Conservation (phyloP, 2,797 vertebrate species). For the Siniperca obscura region DNA sequence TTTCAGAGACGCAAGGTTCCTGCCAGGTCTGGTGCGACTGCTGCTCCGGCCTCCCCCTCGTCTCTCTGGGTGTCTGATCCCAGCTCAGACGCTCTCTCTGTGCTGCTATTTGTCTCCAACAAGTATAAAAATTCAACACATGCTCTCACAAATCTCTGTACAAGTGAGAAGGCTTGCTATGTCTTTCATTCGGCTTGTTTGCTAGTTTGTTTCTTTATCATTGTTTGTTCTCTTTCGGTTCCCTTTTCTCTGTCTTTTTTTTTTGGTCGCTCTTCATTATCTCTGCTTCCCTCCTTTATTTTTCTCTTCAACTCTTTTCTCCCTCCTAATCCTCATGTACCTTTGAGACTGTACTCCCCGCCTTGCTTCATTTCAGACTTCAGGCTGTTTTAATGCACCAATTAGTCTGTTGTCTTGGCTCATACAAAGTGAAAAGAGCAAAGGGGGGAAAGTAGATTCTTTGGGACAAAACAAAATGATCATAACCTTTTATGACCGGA, state of each 20-base stretch:
- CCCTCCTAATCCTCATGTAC: constrained; percentile 41
- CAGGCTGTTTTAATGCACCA: constrained; percentile 68
- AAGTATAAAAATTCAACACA: constrained; percentile 43
- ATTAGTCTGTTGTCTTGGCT: constrained; percentile 68
- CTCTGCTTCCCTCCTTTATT: constrained; percentile 16
- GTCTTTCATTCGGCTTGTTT: constrained; percentile 46
- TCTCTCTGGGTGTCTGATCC: constrained; percentile 57
- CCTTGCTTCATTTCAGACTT: constrained; percentile 61
- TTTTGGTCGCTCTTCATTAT: constrained; percentile 37
- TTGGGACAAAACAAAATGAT: constrained; percentile 38
- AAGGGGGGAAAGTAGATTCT: constrained; percentile 20
- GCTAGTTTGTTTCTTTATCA: constrained; percentile 36
- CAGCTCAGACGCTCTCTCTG: constrained; percentile 51
- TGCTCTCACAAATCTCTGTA: constrained; percentile 38
- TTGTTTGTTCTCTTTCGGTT: constrained; percentile 33
- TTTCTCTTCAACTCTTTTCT: constrained; percentile 35
- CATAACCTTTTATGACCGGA: constrained; percentile 35
- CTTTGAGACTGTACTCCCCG: constrained; percentile 57
- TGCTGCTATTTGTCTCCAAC: constrained; percentile 52
- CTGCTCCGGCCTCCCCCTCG: constrained; percentile 30
- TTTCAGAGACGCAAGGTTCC: constrained; percentile 40
- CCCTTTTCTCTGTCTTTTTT: constrained; percentile 1
- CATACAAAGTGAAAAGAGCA: constrained; percentile 56
- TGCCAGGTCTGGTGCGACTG: constrained; percentile 48
- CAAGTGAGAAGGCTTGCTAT: constrained; percentile 33